Conservation (phyloP, 2,797 vertebrate genomes). For the Pseudochaenichthys georgianus region DNA sequence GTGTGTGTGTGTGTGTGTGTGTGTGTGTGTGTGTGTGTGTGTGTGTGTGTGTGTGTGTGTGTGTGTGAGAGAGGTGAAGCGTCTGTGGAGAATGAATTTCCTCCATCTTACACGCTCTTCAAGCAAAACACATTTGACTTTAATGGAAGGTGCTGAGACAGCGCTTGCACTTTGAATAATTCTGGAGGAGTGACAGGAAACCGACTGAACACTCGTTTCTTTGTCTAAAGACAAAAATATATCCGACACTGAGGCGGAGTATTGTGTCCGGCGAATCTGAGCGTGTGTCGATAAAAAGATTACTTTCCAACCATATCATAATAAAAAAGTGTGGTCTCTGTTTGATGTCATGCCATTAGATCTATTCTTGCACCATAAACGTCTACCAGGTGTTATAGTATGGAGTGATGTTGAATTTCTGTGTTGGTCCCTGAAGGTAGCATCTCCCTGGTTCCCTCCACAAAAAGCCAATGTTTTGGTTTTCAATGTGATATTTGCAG, state of each 20-base stretch:
- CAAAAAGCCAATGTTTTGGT: too few relatives aligned
- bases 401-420: too few relatives aligned
- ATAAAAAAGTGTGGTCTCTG: background rate
- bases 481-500: too few relatives aligned
- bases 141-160: slow-evolving; percentile 18
- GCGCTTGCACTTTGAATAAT: too few relatives aligned
- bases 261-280: background rate
- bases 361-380: background rate
- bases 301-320: background rate
- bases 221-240: slow-evolving; percentile 6
- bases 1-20: background rate
- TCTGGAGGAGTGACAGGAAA: slow-evolving; percentile 22
- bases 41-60: background rate
- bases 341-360: slow-evolving; percentile 1
- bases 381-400: background rate
- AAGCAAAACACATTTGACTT: slow-evolving; percentile 24
- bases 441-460: too few relatives aligned
- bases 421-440: too few relatives aligned
- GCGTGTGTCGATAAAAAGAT: slow-evolving; percentile 4
- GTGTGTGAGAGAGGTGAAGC: slow-evolving; percentile 21
- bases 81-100: slow-evolving; percentile 30
- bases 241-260: background rate
- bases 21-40: background rate
- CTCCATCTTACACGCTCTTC: slow-evolving; percentile 24
- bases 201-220: slow-evolving; percentile 9